Percentiles rank a stretch among this genome's conserved stretches.
Evolutionary conservation across 2,888 invertebrate species (phyloP).

Genomic region (Desoria tigrina): DNA sequence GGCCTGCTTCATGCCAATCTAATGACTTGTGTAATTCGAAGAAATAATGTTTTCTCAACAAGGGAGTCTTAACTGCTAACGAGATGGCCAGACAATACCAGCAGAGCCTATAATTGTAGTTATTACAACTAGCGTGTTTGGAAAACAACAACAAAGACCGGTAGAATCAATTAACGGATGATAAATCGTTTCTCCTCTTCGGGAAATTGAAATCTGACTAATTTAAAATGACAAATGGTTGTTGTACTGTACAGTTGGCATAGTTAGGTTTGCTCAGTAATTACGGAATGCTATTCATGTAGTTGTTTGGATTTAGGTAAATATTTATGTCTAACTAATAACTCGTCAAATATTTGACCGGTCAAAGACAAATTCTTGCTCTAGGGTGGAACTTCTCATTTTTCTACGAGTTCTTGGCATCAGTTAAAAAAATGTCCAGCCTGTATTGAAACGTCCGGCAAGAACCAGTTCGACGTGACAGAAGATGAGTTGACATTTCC

Average conservation of each 20-base stretch:
- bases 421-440: too few relatives aligned
- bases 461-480: too few relatives aligned
- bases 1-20: neutral
- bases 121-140: neutral
- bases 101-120: neutral
- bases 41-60: slow-evolving; percentile 4
- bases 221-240: slow-evolving; percentile 24
- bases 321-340: too few relatives aligned
- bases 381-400: too few relatives aligned
- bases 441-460: too few relatives aligned
- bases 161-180: slow-evolving; percentile 14
- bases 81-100: neutral
- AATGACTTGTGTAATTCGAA: neutral
- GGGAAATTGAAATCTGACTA: slow-evolving; percentile 6
- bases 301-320: too few relatives aligned
- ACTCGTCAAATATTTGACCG: too few relatives aligned
- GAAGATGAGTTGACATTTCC: too few relatives aligned
- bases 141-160: slow-evolving; percentile 5
- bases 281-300: too few relatives aligned
- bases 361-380: too few relatives aligned
- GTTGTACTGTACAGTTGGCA: neutral
- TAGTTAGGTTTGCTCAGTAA: too few relatives aligned
- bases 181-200: slow-evolving; percentile 7
- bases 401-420: too few relatives aligned
- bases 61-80: neutral